Conservation (phyloP, 1,140 invertebrate species). For the Drosophila saltans region DNA sequence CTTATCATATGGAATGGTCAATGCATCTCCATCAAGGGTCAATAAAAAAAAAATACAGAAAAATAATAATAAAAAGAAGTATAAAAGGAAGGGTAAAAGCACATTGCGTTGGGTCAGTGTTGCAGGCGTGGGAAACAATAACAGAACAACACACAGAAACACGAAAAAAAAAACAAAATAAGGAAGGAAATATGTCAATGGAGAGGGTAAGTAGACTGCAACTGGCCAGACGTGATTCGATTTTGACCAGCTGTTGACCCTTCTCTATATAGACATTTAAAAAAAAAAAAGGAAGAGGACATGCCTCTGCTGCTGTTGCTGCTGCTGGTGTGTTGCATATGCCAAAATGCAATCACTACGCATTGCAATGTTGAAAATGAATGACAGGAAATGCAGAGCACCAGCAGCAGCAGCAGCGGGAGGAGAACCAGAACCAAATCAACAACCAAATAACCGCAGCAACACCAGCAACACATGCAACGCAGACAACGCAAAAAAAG, state of each 20-base stretch:
- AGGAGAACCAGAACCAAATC: conserved; percentile 1
- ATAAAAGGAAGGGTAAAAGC: neutral
- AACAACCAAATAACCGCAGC: conserved; percentile 5
- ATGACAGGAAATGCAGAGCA: conserved; percentile 64
- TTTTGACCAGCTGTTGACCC: conserved; percentile 20
- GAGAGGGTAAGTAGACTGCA: conserved; percentile 20
- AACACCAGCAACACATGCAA: neutral
- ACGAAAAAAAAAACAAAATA: conserved; percentile 28
- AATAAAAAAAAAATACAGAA: neutral
- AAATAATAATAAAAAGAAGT: neutral
- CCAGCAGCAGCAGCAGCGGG: too few species aligned
- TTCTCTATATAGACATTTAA: neutral
- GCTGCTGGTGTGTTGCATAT: conserved; percentile 29
- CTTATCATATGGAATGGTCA: neutral
- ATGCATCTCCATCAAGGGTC: neutral
- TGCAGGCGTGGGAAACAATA: conserved; percentile 52
- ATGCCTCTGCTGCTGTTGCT: too few species aligned
- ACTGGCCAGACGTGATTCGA: conserved; percentile 49
- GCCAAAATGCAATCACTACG: conserved; percentile 65
- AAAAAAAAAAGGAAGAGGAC: too few species aligned
- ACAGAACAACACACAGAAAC: conserved; percentile 22
- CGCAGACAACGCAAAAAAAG: conserved; percentile 1
- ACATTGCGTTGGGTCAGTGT: conserved; percentile 56
- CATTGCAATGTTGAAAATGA: conserved; percentile 50
- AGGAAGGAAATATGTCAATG: conserved; percentile 64